Percentiles rank a stretch among this genome's conserved stretches.
These are phyloP conservation scores for Hypsopygia costalis DNA, from an alignment of 2,888 invertebrate genomes.

Conservation along the genomic window DNA sequence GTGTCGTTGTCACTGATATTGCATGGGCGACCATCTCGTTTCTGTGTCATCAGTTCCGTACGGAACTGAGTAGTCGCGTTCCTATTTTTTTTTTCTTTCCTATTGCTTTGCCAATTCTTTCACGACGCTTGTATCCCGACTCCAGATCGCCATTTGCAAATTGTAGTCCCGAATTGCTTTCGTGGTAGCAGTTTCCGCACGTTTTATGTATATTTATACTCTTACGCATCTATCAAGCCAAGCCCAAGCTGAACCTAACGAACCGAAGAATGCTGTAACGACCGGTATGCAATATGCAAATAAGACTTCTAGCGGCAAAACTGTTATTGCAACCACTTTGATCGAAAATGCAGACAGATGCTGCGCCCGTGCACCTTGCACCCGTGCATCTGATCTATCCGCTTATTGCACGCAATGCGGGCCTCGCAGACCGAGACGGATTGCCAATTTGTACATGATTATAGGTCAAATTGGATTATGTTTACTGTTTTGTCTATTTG, in stretches of 20 bases:
- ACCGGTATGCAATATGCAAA: conserved; percentile 37
- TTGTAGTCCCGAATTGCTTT: too few species aligned
- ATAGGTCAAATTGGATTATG: conserved; percentile 42
- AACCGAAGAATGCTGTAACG: conserved; percentile 37
- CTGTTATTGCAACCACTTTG: conserved; percentile 37
- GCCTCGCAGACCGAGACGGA: conserved; percentile 47
- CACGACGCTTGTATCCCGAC: too few species aligned
- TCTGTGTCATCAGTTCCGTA: too few species aligned
- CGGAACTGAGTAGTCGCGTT: too few species aligned
- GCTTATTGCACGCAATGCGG: conserved; percentile 49
- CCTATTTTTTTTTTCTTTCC: too few species aligned
- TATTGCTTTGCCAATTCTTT: too few species aligned
- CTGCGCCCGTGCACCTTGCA: conserved; percentile 47
- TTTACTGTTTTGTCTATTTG: conserved; percentile 20
- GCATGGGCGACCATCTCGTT: too few species aligned
- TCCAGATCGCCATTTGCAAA: too few species aligned
- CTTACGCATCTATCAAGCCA: too few species aligned
- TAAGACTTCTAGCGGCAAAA: conserved; percentile 50
- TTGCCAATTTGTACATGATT: conserved; percentile 55
- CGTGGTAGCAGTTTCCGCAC: too few species aligned
- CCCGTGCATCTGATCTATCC: conserved; percentile 50
- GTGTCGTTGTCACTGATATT: too few species aligned
- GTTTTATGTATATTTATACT: too few species aligned
- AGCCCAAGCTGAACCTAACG: conserved; percentile 17
- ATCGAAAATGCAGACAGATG: conserved; percentile 32